Percentiles rank a stretch among this genome's conserved stretches.
Evolutionary conservation across 1,140 invertebrate genomes (phyloP).

Genomic region (Rhopalosiphum padi): DNA sequence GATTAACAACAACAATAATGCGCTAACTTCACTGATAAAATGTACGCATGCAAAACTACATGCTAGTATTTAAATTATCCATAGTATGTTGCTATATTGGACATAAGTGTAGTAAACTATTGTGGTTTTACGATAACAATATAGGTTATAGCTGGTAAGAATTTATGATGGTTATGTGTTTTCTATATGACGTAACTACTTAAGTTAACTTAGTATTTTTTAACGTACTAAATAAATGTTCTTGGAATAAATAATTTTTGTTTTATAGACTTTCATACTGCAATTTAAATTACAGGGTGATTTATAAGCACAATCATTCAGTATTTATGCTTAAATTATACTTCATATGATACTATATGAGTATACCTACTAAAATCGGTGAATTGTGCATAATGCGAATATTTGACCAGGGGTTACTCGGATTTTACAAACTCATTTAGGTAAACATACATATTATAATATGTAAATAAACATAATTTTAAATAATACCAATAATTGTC

Average conservation of each 20-base stretch:
- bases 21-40: not conserved
- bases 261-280: not conserved
- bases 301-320: not conserved
- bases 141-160: not conserved
- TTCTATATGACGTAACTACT: not conserved
- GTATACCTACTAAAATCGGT: not conserved
- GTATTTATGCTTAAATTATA: not conserved
- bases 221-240: not conserved
- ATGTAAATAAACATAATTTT: not conserved
- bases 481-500: not conserved
- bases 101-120: not conserved
- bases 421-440: not conserved
- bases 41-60: too few species aligned
- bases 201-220: too few species aligned
- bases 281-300: not conserved
- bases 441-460: not conserved
- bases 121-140: not conserved
- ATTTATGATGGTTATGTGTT: not conserved
- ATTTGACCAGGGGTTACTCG: not conserved
- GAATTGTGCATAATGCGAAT: not conserved
- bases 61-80: not conserved
- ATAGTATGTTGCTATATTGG: not conserved
- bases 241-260: not conserved
- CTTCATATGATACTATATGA: not conserved
- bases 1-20: not conserved